phyloP scores from a whole-genome alignment of 1,140 invertebrate genomes.

The Caenorhabditis remanei region DNA sequence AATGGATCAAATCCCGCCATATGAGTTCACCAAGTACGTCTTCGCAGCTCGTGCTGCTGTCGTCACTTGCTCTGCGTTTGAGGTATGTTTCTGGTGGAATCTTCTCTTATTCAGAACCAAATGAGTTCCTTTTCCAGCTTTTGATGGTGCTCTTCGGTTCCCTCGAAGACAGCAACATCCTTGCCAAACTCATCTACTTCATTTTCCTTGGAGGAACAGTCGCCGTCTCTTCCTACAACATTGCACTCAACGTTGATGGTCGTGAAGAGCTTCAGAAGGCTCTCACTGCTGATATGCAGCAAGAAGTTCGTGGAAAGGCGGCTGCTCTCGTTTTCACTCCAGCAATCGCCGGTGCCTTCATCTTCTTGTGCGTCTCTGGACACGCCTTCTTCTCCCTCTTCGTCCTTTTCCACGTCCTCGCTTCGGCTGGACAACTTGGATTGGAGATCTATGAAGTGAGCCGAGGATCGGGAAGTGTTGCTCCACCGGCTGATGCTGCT shows the following conservation, averaged over 20 bases:
- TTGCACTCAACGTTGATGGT: slow-evolving; percentile 39
- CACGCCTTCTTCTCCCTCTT: slow-evolving; percentile 45
- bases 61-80: slow-evolving; percentile 1
- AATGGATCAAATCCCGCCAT: slow-evolving; percentile 55
- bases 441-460: slow-evolving; percentile 10
- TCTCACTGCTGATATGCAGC: not conserved
- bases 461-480: not conserved
- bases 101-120: not conserved
- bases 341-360: not conserved
- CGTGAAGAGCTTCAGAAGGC: slow-evolving; percentile 28
- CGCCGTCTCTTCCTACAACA: slow-evolving; percentile 24
- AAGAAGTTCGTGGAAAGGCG: slow-evolving; percentile 23
- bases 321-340: slow-evolving; percentile 15
- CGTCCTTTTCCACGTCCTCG: slow-evolving; percentile 24
- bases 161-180: slow-evolving; percentile 40
- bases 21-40: slow-evolving; percentile 44
- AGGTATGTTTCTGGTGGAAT: not conserved
- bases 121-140: not conserved
- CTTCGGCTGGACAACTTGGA: slow-evolving; percentile 33
- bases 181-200: slow-evolving; percentile 44
- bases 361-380: slow-evolving; percentile 43
- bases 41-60: slow-evolving; percentile 29
- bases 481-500: not conserved
- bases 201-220: slow-evolving; percentile 5
- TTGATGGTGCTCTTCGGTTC: slow-evolving; percentile 40